phyloP scores from a whole-genome alignment of 2,888 invertebrate genomes.

The Candidula unifasciata region DNA sequence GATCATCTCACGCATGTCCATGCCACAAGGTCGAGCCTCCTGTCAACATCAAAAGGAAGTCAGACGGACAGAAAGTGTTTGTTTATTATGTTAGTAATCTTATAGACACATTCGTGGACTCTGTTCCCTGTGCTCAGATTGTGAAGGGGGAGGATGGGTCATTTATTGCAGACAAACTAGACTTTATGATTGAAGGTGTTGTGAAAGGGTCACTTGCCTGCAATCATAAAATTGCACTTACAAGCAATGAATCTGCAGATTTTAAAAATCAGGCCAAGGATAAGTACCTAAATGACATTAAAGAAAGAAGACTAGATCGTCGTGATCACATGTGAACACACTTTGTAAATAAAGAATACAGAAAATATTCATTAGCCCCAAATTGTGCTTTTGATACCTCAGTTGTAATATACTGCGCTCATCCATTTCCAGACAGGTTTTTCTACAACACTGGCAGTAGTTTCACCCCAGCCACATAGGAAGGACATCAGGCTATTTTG shows the following conservation, averaged over 20 bases:
- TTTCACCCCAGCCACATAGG: no score
- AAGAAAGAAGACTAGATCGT: not conserved
- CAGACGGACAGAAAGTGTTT: constrained; percentile 22
- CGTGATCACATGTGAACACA: no score
- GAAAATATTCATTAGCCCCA: no score
- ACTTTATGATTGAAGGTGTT: constrained; percentile 34
- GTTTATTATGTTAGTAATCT: constrained; percentile 45
- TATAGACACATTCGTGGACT: not conserved
- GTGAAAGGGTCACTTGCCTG: constrained; percentile 34
- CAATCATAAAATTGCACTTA: constrained; percentile 37
- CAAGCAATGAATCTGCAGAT: constrained; percentile 37
- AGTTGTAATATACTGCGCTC: no score
- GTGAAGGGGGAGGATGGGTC: not conserved
- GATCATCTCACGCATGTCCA: constrained; percentile 45
- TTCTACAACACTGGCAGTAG: no score
- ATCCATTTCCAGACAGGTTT: no score
- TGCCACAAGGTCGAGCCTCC: constrained; percentile 51
- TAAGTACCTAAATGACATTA: not conserved
- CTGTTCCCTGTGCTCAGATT: constrained; percentile 15
- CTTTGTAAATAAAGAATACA: no score
- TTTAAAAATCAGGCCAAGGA: constrained; percentile 7
- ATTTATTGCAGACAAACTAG: not conserved
- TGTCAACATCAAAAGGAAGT: constrained; percentile 49
- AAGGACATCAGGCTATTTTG: no score
- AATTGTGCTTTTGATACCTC: no score